phyloP scores from a whole-genome alignment of 2,888 invertebrate species.

The Torymus texanus region DNA sequence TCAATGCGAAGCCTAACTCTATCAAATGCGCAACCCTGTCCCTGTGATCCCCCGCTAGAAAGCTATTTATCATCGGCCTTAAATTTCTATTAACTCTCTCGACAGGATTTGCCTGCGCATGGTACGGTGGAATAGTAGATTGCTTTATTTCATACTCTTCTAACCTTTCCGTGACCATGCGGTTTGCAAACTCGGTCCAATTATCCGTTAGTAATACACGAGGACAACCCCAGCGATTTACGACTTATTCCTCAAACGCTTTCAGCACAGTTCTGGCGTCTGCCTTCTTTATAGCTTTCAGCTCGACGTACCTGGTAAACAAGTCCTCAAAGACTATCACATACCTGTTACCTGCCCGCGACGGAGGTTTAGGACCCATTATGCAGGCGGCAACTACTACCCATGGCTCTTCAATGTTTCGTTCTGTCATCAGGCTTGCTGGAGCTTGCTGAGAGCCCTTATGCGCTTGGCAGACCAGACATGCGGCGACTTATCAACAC shows the following conservation, averaged over 20 bases:
- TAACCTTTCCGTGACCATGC: background rate
- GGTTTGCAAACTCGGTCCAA: background rate
- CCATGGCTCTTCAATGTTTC: background rate
- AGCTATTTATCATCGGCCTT: background rate
- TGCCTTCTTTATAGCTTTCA: no score
- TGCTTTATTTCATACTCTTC: background rate
- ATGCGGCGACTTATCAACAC: background rate
- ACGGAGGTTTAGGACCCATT: no score
- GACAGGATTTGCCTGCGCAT: background rate
- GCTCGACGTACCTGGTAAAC: no score
- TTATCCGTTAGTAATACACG: background rate
- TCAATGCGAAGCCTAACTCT: no score
- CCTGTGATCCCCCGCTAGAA: background rate
- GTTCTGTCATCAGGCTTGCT: background rate
- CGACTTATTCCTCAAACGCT: background rate
- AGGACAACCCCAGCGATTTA: background rate
- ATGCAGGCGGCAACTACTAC: background rate
- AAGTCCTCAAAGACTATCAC: no score
- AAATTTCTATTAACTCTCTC: background rate
- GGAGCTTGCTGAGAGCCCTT: background rate
- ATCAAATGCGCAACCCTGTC: background rate
- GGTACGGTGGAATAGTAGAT: conserved; percentile 5
- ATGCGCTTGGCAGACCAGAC: background rate
- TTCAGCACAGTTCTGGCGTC: background rate
- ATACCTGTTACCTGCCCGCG: no score